A percentile compares a stretch with the other conserved stretches of the same genome.
Conservation (phyloP, 2,113 vertebrate genomes). For the Cardinalis cardinalis region DNA sequence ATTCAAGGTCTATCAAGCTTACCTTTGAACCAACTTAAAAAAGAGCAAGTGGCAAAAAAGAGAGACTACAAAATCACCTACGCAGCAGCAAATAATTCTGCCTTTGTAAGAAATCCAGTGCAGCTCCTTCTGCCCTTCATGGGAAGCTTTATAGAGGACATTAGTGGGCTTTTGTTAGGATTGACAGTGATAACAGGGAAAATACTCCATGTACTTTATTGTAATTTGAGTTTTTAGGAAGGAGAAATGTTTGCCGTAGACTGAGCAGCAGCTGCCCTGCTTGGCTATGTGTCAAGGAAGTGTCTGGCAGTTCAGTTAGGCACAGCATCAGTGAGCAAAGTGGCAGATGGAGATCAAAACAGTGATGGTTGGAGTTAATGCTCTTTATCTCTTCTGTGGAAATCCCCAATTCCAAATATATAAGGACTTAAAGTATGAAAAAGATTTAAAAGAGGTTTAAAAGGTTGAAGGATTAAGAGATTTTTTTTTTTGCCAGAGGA, state of each 20-base stretch:
- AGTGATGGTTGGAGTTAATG: background rate
- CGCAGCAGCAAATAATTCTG: background rate
- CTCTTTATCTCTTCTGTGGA: background rate
- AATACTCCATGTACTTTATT: accelerated
- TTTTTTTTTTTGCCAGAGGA: background rate
- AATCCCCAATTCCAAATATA: background rate
- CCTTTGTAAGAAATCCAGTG: background rate
- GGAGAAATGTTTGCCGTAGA: background rate
- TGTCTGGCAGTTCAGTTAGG: background rate
- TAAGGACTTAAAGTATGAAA: background rate
- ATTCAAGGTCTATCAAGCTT: slow-evolving; percentile 1
- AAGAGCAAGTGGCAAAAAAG: background rate
- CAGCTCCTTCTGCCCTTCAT: background rate
- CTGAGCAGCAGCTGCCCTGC: background rate
- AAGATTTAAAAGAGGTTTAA: background rate
- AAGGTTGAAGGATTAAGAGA: background rate
- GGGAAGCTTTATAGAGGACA: background rate
- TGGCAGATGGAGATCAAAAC: background rate
- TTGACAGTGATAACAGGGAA: background rate
- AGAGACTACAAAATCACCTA: background rate
- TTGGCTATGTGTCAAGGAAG: background rate
- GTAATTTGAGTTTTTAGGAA: background rate
- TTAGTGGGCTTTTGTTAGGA: background rate
- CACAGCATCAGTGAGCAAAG: background rate
- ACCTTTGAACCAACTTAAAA: slow-evolving; percentile 39